Evolutionary conservation across 2,797 vertebrate genomes (phyloP).

Genomic region (Micropoecilia bifurca): DNA sequence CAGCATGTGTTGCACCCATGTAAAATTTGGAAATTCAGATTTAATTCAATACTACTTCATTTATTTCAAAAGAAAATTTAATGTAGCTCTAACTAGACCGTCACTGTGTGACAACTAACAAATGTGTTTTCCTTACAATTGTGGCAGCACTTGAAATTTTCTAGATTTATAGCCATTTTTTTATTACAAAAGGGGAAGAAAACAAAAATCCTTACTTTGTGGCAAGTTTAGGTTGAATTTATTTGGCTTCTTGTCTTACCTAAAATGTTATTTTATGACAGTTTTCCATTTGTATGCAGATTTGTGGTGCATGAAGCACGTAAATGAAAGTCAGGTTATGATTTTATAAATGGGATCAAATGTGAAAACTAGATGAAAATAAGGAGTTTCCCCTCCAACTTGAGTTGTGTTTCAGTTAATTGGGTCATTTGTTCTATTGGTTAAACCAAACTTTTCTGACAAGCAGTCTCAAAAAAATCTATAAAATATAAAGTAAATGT

Average conservation of each 20-base stretch:
- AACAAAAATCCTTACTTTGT: not conserved
- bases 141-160: not conserved
- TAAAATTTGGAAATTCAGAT: not conserved
- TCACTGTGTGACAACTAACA: not conserved
- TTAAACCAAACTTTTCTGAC: not conserved
- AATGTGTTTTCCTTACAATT: not conserved
- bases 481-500: no score
- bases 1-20: not conserved
- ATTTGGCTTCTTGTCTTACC: no score
- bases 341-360: not conserved
- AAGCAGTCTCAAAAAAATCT: not conserved
- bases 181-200: not conserved
- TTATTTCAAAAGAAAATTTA: not conserved
- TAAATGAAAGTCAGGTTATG: not conserved
- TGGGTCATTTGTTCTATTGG: slow-evolving; percentile 13
- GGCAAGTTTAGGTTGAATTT: not conserved
- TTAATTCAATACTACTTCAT: not conserved
- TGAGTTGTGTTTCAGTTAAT: slow-evolving; percentile 6
- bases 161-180: not conserved
- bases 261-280: not conserved
- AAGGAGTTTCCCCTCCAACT: not conserved
- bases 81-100: not conserved
- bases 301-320: not conserved
- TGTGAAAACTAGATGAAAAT: not conserved
- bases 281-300: not conserved